Evolutionary conservation across 2,113 vertebrate genomes (phyloP).

Genomic region (Solea senegalensis): DNA sequence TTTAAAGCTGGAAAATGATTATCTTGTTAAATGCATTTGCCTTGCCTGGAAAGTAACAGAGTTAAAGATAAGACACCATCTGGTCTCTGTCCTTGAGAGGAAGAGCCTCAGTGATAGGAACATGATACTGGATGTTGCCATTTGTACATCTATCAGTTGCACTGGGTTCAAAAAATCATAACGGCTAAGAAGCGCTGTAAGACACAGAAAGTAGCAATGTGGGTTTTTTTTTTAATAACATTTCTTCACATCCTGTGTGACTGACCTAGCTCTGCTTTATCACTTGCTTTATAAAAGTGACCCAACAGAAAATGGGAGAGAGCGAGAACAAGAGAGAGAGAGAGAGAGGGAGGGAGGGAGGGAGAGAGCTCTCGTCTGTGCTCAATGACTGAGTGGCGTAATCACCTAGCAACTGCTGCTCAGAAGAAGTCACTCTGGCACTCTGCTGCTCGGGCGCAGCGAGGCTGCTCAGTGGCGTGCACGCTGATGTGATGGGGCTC

Average conservation of each 20-base stretch:
- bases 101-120: slow-evolving; percentile 23
- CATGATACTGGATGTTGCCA: background rate
- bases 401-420: slow-evolving; percentile 85
- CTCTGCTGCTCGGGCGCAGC: slow-evolving; percentile 42
- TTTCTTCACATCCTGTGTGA: background rate
- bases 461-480: slow-evolving; percentile 24
- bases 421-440: slow-evolving; percentile 72
- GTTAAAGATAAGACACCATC: slow-evolving; percentile 61
- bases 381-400: slow-evolving; percentile 66
- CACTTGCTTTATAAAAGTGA: slow-evolving; percentile 1
- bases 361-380: slow-evolving; percentile 39
- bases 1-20: background rate
- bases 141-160: slow-evolving; percentile 1
- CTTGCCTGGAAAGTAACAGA: slow-evolving; percentile 44
- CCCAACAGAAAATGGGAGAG: slow-evolving; percentile 19
- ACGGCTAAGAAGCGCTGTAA: background rate
- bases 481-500: slow-evolving; percentile 5
- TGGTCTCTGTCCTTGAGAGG: slow-evolving; percentile 46
- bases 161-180: slow-evolving; percentile 1
- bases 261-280: slow-evolving; percentile 5
- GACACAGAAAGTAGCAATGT: background rate
- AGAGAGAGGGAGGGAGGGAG: slow-evolving; percentile 13
- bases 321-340: background rate
- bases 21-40: slow-evolving; percentile 8
- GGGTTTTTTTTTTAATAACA: background rate